phyloP scores from a whole-genome alignment of 2,888 invertebrate species.

The Liposcelis brunnea region DNA sequence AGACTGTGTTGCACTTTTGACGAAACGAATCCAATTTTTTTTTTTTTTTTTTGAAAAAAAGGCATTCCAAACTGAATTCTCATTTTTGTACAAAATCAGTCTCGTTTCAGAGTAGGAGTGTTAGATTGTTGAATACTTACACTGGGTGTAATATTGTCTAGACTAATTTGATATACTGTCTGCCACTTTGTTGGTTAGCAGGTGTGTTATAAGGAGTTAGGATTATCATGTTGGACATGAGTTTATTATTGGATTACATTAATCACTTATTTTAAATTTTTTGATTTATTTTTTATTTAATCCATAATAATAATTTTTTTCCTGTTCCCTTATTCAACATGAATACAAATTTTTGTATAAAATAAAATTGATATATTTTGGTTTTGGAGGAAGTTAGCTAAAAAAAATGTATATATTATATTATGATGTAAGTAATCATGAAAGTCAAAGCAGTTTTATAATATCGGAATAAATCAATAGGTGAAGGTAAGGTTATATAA shows the following conservation, averaged over 20 bases:
- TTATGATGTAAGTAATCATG: too few relatives aligned
- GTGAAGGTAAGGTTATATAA: too few relatives aligned
- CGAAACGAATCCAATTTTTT: not conserved
- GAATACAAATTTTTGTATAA: too few relatives aligned
- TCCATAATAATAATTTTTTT: too few relatives aligned
- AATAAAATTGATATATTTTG: too few relatives aligned
- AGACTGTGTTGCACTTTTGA: not conserved
- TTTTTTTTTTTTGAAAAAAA: too few relatives aligned
- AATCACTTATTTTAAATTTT: conserved; percentile 32
- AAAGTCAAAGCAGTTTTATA: too few relatives aligned
- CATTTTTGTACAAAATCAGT: not conserved
- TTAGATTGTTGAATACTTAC: conserved; percentile 2
- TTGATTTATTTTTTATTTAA: conserved; percentile 14
- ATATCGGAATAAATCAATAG: too few relatives aligned
- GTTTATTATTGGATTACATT: conserved; percentile 34
- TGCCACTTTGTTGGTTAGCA: conserved; percentile 2
- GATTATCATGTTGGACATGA: conserved; percentile 33
- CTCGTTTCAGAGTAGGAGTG: conserved; percentile 1
- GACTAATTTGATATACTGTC: not conserved
- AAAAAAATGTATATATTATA: too few relatives aligned
- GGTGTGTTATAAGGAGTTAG: conserved; percentile 1
- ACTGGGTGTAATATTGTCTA: conserved; percentile 3
- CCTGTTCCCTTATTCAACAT: too few relatives aligned
- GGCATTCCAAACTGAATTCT: too few relatives aligned
- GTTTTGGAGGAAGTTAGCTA: too few relatives aligned